Conservation (phyloP, 2,113 vertebrate genomes). For the Hypanus sabinus region DNA sequence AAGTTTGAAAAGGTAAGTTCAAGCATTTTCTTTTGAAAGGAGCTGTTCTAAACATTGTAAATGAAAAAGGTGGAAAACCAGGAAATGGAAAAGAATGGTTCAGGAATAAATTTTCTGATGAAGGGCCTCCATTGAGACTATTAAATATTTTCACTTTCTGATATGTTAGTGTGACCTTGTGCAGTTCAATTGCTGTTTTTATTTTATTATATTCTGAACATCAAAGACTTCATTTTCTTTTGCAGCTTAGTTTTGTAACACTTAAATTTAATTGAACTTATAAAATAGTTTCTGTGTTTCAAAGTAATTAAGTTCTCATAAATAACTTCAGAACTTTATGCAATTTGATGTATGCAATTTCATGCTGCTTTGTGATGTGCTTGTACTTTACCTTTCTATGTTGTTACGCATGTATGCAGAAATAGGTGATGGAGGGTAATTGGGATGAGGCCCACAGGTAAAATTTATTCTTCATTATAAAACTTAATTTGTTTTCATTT, state of each 20-base stretch:
- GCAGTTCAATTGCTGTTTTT: not conserved
- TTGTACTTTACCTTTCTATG: not conserved
- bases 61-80: too few relatives aligned
- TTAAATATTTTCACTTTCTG: not conserved
- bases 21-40: not conserved
- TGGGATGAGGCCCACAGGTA: not conserved
- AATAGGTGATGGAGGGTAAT: not conserved
- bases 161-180: not conserved
- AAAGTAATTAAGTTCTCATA: not conserved
- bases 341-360: not conserved
- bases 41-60: not conserved
- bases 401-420: not conserved
- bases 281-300: not conserved
- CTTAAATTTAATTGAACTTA: conserved; percentile 42
- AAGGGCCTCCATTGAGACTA: not conserved
- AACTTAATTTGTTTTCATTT: not conserved
- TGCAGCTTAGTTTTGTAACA: conserved; percentile 38
- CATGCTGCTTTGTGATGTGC: not conserved
- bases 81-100: not conserved
- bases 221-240: not conserved
- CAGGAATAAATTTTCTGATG: not conserved
- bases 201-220: not conserved
- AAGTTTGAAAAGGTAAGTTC: conserved; percentile 76
- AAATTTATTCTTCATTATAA: not conserved
- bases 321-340: not conserved